Evolutionary conservation across 1,140 invertebrate species (phyloP), one percentile per base, ranked within the genome.

Genomic region (Augochlora pura): DNA sequence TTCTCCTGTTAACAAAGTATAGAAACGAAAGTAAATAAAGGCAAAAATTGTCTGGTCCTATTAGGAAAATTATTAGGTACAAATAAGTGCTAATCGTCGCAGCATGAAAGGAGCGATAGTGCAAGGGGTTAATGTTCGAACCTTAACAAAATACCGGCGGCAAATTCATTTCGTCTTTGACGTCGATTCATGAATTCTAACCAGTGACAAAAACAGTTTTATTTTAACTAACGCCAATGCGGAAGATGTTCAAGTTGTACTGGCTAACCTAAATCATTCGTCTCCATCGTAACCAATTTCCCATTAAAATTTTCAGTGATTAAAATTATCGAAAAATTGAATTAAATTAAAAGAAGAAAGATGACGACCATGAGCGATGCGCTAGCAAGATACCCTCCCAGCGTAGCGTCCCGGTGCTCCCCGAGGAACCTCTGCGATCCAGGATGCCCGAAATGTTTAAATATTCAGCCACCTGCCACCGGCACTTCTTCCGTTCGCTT

Each of bases 401-500:
- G 52, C 2, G 16, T 83, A n/a, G 16, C 79, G 18, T 80, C 86
- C 14, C 75, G 80, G 16, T 88, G 87, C 16, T 49, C 38, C 25
- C 16, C 60, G 32, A 64, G 64, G 59, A 39, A 64, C 32, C 59
- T 14, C 32, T 67, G 49, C 14, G 67, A 77, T 59, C 16, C 49
- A 21, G 32, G 38, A 25, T 63, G 73, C 21, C 74, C 80, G 54
- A 76, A 78, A 1, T 80, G 84, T 69, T 66, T 70, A 16, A 78
- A 81, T 72, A 73, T 81, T 54, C 65, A 12, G 23, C 80, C 81
- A 65, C 54, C 76, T 5, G 67, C 27, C 70, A 76, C 46, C 16
- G 82, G 77, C 57, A 54, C 76, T n/a, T 65, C 72, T 25, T 10
- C 64, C 12, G 82, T 90, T 79, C 80, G 73, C 57, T 89, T 82